Conservation (phyloP, 1,140 invertebrate species). For the Caenorhabditis latens region DNA sequence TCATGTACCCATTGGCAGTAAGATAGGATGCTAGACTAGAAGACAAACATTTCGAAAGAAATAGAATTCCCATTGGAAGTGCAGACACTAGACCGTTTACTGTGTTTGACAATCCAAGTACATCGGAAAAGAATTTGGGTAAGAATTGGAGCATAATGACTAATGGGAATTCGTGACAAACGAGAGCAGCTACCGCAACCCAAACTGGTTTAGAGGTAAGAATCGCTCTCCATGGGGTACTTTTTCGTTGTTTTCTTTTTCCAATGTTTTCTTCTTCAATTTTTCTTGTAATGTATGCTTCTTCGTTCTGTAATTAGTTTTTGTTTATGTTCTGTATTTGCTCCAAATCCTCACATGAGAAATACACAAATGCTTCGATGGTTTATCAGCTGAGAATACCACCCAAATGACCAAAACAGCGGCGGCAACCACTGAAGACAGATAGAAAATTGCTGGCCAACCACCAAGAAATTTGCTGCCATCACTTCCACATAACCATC, state of each 20-base stretch:
- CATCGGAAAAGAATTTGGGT: constrained; percentile 67
- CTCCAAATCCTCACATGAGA: constrained; percentile 59
- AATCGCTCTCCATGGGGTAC: constrained; percentile 72
- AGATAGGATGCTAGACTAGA: constrained; percentile 73
- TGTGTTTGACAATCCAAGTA: constrained; percentile 60
- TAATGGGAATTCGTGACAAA: constrained; percentile 77
- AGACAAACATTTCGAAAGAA: constrained; percentile 65
- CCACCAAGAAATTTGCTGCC: constrained; percentile 67
- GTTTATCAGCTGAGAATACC: constrained; percentile 74
- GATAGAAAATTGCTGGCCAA: constrained; percentile 76
- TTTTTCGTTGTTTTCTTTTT: constrained; percentile 70
- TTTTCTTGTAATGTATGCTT: constrained; percentile 65
- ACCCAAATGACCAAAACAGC: constrained; percentile 74
- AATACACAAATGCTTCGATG: constrained; percentile 77
- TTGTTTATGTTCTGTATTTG: neutral
- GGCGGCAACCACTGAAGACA: constrained; percentile 72
- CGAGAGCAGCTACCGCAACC: constrained; percentile 73
- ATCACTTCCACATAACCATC: constrained; percentile 69
- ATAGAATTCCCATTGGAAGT: constrained; percentile 66
- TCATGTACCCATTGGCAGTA: constrained; percentile 73
- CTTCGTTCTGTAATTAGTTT: constrained; percentile 56
- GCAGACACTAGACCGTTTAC: constrained; percentile 64
- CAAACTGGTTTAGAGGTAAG: constrained; percentile 70
- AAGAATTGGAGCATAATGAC: constrained; percentile 77
- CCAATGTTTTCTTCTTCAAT: constrained; percentile 75